Evolutionary conservation across 53 echinoderm and acorn worm species (phyloP).

Genomic region (Arbacia lixula): DNA sequence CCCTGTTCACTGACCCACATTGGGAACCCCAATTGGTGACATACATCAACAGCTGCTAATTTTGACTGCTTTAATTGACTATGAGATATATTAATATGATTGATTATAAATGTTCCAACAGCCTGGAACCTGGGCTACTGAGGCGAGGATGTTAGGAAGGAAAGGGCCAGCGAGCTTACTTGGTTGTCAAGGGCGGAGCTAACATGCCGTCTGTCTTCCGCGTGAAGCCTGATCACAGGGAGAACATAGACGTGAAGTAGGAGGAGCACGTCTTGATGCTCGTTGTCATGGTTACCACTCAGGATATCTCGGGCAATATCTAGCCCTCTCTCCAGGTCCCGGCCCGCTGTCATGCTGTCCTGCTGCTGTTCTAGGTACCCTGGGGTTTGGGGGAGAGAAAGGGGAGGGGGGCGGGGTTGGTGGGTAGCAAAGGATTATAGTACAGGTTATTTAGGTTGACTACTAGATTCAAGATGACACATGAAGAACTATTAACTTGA

Average conservation of each 20-base stretch:
- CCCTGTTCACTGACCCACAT: too few species aligned
- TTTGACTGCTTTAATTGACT: too few species aligned
- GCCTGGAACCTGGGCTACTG: too few species aligned
- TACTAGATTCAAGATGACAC: neutral
- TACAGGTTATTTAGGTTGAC: neutral
- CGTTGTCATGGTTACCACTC: conserved; percentile 64
- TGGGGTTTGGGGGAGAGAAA: too few species aligned
- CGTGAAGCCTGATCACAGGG: conserved; percentile 83
- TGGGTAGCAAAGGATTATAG: neutral
- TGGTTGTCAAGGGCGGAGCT: conserved; percentile 58
- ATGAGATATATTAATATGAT: too few species aligned
- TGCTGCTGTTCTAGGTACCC: conserved; percentile 36
- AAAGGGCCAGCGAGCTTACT: too few species aligned
- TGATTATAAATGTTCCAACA: too few species aligned
- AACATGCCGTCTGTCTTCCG: conserved; percentile 72
- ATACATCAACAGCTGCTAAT: too few species aligned
- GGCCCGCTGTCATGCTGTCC: conserved; percentile 49
- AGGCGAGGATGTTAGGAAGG: too few species aligned
- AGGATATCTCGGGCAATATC: conserved; percentile 52
- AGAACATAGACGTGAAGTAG: conserved; percentile 86
- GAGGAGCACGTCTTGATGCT: conserved; percentile 68
- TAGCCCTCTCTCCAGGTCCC: conserved; percentile 50
- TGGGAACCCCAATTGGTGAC: too few species aligned
- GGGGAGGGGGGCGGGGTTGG: neutral
- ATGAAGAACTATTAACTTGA: too few species aligned